A percentile compares a stretch with the other conserved stretches of the same genome.
These are phyloP conservation scores for Lasioglossum leucozonium DNA, from an alignment of 2,888 invertebrate species.

Conservation along the genomic window DNA sequence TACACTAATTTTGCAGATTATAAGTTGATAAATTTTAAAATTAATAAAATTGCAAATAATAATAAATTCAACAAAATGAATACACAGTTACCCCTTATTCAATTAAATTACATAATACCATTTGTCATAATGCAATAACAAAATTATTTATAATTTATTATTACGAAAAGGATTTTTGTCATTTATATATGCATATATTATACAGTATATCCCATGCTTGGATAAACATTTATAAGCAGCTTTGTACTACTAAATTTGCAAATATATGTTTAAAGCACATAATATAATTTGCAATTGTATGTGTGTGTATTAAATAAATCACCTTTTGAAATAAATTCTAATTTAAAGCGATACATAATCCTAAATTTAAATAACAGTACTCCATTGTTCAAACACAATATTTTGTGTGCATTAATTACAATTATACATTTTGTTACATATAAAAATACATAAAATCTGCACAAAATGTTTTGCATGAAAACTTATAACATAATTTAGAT, in stretches of 20 bases:
- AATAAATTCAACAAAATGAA: constrained; percentile 5
- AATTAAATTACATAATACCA: constrained; percentile 10
- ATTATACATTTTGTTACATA: constrained; percentile 33
- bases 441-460: constrained; percentile 33
- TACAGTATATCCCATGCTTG: constrained; percentile 33
- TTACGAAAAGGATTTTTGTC: constrained; percentile 12
- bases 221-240: constrained; percentile 32
- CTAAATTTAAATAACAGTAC: constrained; percentile 39
- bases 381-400: constrained; percentile 29
- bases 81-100: neutral
- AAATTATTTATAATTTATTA: constrained; percentile 21
- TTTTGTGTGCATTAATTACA: constrained; percentile 48
- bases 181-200: constrained; percentile 32
- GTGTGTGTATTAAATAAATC: constrained; percentile 28
- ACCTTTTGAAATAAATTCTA: constrained; percentile 5
- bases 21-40: constrained; percentile 12
- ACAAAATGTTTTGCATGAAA: constrained; percentile 20
- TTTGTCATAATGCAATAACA: constrained; percentile 4
- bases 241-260: constrained; percentile 58
- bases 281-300: constrained; percentile 32
- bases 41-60: constrained; percentile 9
- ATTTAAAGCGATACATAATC: constrained; percentile 26
- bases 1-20: constrained; percentile 26
- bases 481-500: constrained; percentile 22
- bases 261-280: constrained; percentile 28